Evolutionary conservation across 1,140 invertebrate genomes (phyloP), one percentile per base, ranked within the genome.

Genomic region (Papilio polytes): DNA sequence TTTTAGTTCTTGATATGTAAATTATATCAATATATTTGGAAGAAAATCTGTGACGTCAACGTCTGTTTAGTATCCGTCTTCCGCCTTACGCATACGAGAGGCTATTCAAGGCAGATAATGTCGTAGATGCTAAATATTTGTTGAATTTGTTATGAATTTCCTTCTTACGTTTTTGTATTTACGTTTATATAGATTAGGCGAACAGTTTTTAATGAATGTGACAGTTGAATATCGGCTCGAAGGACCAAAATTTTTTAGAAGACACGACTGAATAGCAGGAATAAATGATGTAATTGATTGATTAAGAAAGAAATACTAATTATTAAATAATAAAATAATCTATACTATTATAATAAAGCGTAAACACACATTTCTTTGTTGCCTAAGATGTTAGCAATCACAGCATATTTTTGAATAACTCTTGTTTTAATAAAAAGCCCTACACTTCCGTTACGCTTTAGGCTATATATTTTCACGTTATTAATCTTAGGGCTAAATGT

Each of bases 71-170:
- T 31, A 70, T 70, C 63, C 31, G 63, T 70, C 63, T 70, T 70
- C 63, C 63, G 63, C 63, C 26, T 70, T 70, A 70, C 63, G 63
- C 63, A 31, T 31, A 66, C 26, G 63, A 31, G 26, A 70, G 63
- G 63, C 22, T 31, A 31, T 70, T 70, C 63, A 70, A 70, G 63
- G 63, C 63, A 70, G 20, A 63, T 15, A 70, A 31, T 70, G 63
- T 70, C 63, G 63, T 70, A 70, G 26, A 70, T 70, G 63, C 26
- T 70, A 70, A 70, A 70, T 70, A 70, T 70, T 70, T 70, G 63
- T 70, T 36, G 26, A 70, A 31, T 70, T 36, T 70, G 63, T 70
- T 70, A 70, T 26, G 63, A 70, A 70, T 70, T 70, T 31, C 63
- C 26, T 70, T 31, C 1, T 70, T 70, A 70, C 63, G 63, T 70